Evolutionary conservation across 2,113 vertebrate genomes (phyloP), one percentile per base, ranked within the genome.

Genomic region (Malurus alboscapulatus): DNA sequence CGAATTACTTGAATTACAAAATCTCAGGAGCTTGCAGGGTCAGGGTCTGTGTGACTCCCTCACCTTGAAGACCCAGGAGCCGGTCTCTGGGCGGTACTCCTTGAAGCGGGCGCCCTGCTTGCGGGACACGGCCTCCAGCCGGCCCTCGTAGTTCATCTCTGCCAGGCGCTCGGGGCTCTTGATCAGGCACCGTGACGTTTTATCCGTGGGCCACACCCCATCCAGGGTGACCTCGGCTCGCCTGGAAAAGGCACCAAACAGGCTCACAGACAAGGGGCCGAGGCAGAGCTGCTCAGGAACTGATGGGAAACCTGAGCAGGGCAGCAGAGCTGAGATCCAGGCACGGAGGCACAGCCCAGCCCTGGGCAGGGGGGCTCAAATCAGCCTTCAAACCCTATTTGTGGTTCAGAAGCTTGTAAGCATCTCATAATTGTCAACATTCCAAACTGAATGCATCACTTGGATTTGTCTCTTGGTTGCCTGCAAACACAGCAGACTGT

Each of bases 41-140:
- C 38, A 18, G 42, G 42, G 54, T 1, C 25, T 4, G 30, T 1
- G 40, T 0, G 11, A 3, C 1, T 5, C 4, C 42, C 17, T 68
- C 83, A 98, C 99, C 98, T 99, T 98, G 62, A 99, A 99, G 3
- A 99, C 98, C 99, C 99, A 99, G 67, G 99, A 99, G 2, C 99
- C 99, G 0, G 98, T 99, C 97, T 99, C 99, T 0, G 98, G 98
- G 8, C 99, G 96, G 91, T 99, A 99, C 55, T 99, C 99, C 93
- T 99, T 98, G 97, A 99, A 99, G 2, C 98, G 98, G 5, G 99
- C 99, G 0, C 99, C 99, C 90, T 99, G 99, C 69, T 97, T 98
- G 12, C 98, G 98, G 1, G 98, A 99, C 2, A 98, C 99, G 0
- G 98, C 97, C 96, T 99, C 99, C 93, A 99, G 97, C 4, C 99